phyloP scores from a whole-genome alignment of 2,797 vertebrate species.

The Neosalanx taihuensis region DNA sequence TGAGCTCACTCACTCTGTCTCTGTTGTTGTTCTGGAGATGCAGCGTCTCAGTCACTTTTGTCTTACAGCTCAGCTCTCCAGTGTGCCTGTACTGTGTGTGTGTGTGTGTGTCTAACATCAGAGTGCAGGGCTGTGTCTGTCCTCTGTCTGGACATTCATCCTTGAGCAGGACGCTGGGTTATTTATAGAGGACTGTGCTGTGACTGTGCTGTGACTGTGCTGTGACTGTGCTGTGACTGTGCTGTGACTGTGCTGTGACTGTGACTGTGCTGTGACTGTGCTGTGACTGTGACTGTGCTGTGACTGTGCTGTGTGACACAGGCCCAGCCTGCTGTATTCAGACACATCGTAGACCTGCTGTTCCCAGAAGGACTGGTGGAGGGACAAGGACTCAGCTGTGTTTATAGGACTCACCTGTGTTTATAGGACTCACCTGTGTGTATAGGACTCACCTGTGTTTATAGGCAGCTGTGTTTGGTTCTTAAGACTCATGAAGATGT shows the following conservation, averaged over 20 bases:
- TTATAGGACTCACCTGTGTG: too few species aligned
- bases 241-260: too few species aligned
- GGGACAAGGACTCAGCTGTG: not conserved
- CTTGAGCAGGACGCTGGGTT: too few species aligned
- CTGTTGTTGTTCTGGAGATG: not conserved
- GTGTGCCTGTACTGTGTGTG: not conserved
- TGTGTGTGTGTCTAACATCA: not conserved
- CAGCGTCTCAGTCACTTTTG: not conserved
- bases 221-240: too few species aligned
- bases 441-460: not conserved
- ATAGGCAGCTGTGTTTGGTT: too few species aligned
- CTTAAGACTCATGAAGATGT: not conserved
- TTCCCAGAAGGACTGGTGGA: not conserved
- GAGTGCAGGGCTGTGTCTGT: not conserved
- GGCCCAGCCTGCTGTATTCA: not conserved
- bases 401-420: too few species aligned
- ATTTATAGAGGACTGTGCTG: too few species aligned
- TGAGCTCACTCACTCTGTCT: conserved; percentile 3
- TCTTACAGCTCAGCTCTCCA: not conserved
- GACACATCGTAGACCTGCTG: not conserved
- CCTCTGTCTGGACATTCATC: not conserved
- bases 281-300: too few species aligned
- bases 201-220: too few species aligned
- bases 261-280: too few species aligned
- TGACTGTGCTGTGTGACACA: too few species aligned